Conservation (phyloP, 2,888 invertebrate genomes). For the Catocala nupta region DNA sequence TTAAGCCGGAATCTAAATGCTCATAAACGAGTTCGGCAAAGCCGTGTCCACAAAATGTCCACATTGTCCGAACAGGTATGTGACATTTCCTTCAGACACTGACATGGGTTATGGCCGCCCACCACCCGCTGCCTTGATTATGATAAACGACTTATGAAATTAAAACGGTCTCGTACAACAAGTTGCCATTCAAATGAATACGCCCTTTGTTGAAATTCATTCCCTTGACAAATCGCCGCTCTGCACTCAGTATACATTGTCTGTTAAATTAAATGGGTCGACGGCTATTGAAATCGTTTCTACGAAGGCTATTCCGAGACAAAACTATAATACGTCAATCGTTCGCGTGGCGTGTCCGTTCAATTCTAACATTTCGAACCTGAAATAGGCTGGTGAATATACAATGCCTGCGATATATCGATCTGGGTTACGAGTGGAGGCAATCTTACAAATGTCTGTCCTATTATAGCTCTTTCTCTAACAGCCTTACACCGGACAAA, state of each 20-base stretch:
- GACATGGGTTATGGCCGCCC: slow-evolving; percentile 78
- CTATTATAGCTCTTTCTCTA: slow-evolving; percentile 67
- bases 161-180: slow-evolving; percentile 85
- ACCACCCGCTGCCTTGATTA: slow-evolving; percentile 76
- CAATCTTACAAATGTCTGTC: slow-evolving; percentile 71
- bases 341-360: slow-evolving; percentile 74
- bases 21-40: slow-evolving; percentile 56
- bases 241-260: slow-evolving; percentile 81
- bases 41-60: slow-evolving; percentile 69
- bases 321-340: slow-evolving; percentile 80
- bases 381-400: slow-evolving; percentile 77
- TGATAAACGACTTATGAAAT: slow-evolving; percentile 88
- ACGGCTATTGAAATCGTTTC: slow-evolving; percentile 78
- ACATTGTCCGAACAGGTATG: slow-evolving; percentile 80
- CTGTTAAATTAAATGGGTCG: slow-evolving; percentile 82
- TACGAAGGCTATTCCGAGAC: slow-evolving; percentile 78
- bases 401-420: slow-evolving; percentile 75
- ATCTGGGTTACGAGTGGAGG: slow-evolving; percentile 63
- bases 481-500: slow-evolving; percentile 63
- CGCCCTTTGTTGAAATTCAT: slow-evolving; percentile 84
- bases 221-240: slow-evolving; percentile 85
- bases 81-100: slow-evolving; percentile 84
- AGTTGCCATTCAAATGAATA: slow-evolving; percentile 85
- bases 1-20: slow-evolving; percentile 47
- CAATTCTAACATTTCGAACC: slow-evolving; percentile 61